Evolutionary conservation across 2,797 vertebrate genomes (phyloP).

Genomic region (Iguana delicatissima): DNA sequence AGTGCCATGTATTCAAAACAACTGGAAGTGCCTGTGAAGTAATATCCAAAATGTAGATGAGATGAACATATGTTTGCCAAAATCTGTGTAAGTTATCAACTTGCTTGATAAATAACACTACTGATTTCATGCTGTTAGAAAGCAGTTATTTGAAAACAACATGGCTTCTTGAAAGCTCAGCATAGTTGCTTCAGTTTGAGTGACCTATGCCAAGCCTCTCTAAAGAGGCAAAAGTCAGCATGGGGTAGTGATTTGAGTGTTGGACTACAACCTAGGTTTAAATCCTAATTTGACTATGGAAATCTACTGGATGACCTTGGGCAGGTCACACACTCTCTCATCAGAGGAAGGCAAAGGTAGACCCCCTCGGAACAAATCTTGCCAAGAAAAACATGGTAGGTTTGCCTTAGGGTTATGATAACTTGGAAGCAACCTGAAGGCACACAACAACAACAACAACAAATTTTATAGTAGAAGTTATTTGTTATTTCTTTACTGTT

Average conservation of each 20-base stretch:
- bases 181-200: neutral
- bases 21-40: constrained; percentile 1
- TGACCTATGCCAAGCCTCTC: neutral
- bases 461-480: too few species aligned
- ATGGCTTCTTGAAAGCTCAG: neutral
- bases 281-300: too few species aligned
- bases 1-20: neutral
- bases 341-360: too few species aligned
- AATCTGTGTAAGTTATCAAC: neutral
- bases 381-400: too few species aligned
- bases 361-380: too few species aligned
- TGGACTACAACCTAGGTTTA: too few species aligned
- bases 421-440: too few species aligned
- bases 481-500: neutral
- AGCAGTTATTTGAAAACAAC: constrained; percentile 6
- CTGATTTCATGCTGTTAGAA: neutral
- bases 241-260: too few species aligned
- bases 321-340: too few species aligned
- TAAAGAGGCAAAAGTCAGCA: neutral
- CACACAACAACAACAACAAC: too few species aligned
- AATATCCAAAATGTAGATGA: neutral
- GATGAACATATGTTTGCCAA: neutral
- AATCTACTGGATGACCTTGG: too few species aligned
- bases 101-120: neutral
- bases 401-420: too few species aligned